Evolutionary conservation across 1,140 invertebrate genomes (phyloP), one percentile per base, ranked within the genome.

Genomic region (Heliconius congener): DNA sequence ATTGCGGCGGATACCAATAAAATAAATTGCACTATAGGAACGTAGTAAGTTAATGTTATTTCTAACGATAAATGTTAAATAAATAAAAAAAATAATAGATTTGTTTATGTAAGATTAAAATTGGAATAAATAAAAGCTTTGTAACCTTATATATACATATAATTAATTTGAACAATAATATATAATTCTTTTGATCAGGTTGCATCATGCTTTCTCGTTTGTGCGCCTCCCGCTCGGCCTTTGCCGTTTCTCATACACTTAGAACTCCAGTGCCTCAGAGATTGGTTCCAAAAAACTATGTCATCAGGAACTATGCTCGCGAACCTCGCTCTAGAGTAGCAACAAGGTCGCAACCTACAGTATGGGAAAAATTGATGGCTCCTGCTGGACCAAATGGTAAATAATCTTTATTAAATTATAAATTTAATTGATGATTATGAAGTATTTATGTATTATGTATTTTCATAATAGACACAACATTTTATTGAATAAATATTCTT

Each of bases 311-410:
- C 70, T 95, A 93, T 86, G 90, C 93, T 72, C 89, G 94, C n/a
- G 93, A 94, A 72, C 78, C 92, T 19, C 86, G 93, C 71, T 86
- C 90, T 23, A 86, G 90, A 55, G 82, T 91, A 23, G 86, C 88
- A 42, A 86, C 88, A 18, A 82, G 87, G 74, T 81, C 90, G 23
- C 88, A 91, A 77, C 91, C 93, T 8, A 88, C 92, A 70, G 19
- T 95, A 18, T 93, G 94, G 92, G 90, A 94, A 80, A 90, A 82
- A 78, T 83, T 95, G 39, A 95, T 95, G 94, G 94, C 94, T 23
- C 94, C 94, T 70, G 94, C 92, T 82, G 93, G 94, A 23, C 91
- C 93, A 74, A 95, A 95, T 86, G 94, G 94, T 95, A 82, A 84
- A 75, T 16, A 37, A 42, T 72, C 39, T 39, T 72, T 46, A 46